Base-by-base conservation (phyloP, 2,888 invertebrate genomes). In the Hermodice carunculata region DNA sequence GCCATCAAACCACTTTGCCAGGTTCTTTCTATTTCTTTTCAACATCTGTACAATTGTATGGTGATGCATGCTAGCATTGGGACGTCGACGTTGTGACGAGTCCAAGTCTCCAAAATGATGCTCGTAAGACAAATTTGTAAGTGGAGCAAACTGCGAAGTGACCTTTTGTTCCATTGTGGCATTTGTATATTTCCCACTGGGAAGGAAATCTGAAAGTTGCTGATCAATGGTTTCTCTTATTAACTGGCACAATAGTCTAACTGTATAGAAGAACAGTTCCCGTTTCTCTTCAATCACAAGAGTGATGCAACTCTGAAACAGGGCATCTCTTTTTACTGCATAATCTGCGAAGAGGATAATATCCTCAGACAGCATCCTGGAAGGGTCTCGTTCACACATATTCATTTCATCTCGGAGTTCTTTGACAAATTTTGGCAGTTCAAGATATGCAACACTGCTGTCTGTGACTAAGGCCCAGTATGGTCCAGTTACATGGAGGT, bases 81-180 rank as follows among this genome's bases (percentile, higher is more conserved):
- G 69, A 6, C 72, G 49, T n/a, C 68, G 11, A n/a, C 52, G 46
- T 37, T 73, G 71, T 19, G 67, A 66, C 14, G 59, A 56, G 48
- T 73, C 74, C 17, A 73, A 43, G 40, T 73, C 67, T 4, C 70
- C 71, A 67, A 75, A 75, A 54, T 71, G 71, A 26, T 75, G 74
- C n/a, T 73, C 72, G 53, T 67, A 69, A 2, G 59, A 64, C 2
- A 75, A 51, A 40, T 75, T 75, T 5, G 69, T 68, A 3, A 58
- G 4, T 17, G 61, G 65, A 8, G 58, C 62, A 64, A 64, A 70
- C n/a, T 31, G n/a, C 14, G 70, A 72, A 6, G 64, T 22, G 0
- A 63, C 2, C 6, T 69, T 61, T 14, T 58, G 37, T 19, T 49
- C 14, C 17, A n/a, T 22, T 24, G 63, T 49, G 3, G 19, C 11